Evolutionary conservation across 2,888 invertebrate genomes (phyloP).

Genomic region (Cantharis flavilabris): DNA sequence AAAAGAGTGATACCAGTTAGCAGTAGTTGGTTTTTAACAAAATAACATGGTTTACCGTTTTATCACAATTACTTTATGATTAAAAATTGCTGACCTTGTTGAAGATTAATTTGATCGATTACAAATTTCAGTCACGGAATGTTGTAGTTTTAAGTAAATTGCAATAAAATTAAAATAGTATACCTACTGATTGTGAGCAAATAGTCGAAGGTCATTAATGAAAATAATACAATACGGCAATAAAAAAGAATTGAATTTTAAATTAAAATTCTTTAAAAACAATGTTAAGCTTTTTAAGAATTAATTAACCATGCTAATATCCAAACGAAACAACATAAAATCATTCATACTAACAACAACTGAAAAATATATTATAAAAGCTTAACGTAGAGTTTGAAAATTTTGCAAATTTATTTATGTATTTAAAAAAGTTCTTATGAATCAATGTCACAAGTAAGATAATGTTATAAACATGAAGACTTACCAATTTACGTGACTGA

Average conservation of each 20-base stretch:
- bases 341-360: not conserved
- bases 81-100: not conserved
- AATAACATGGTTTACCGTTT: not conserved
- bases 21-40: not conserved
- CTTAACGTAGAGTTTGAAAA: not conserved
- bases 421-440: not conserved
- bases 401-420: not conserved
- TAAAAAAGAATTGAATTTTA: not conserved
- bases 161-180: not conserved
- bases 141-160: not conserved
- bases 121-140: not conserved
- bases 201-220: not conserved
- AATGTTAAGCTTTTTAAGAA: not conserved
- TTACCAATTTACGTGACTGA: conserved; percentile 50
- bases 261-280: not conserved
- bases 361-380: not conserved
- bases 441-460: not conserved
- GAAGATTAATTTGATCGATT: not conserved
- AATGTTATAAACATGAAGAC: conserved; percentile 30
- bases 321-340: no score
- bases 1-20: not conserved
- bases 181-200: not conserved
- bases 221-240: not conserved
- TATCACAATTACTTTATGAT: not conserved
- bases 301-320: not conserved